phyloP scores from a whole-genome alignment of 2,113 vertebrate species.

The Eptatretus burgeri region DNA sequence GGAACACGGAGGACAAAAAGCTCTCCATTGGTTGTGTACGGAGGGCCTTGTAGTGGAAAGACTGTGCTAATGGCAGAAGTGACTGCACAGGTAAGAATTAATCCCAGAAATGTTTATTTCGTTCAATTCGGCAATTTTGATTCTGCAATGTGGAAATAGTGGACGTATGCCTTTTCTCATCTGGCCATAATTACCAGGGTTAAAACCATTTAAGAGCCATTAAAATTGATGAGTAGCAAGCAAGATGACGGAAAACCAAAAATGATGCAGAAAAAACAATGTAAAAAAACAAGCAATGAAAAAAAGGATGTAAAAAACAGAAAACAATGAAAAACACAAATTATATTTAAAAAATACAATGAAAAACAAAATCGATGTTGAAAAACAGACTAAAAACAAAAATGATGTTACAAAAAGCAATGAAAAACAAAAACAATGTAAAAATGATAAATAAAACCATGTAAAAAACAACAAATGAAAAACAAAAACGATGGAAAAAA shows the following conservation, averaged over 20 bases:
- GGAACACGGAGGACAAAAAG: slow-evolving; percentile 15
- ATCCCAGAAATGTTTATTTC: background rate
- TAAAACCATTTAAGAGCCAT: background rate
- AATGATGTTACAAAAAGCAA: no score
- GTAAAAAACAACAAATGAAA: no score
- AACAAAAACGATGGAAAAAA: no score
- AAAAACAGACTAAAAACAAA: no score
- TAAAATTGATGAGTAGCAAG: background rate
- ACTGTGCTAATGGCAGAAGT: slow-evolving; percentile 65
- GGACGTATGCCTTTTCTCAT: no score
- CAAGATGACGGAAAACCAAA: background rate
- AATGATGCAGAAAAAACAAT: background rate
- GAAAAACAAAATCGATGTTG: no score
- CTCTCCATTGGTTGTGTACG: slow-evolving; percentile 51
- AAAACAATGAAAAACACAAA: background rate
- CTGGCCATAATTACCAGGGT: no score
- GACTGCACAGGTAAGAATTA: slow-evolving; percentile 48
- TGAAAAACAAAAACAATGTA: no score
- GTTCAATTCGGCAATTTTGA: background rate
- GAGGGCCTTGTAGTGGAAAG: slow-evolving; percentile 91
- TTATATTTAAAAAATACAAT: no score
- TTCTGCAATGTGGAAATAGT: background rate
- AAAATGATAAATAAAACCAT: no score
- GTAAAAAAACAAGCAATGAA: no score
- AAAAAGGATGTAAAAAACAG: background rate